These are phyloP conservation scores for Lepilemur ruficaudatus DNA, from an alignment of 2,797 vertebrate genomes.

Conservation along the genomic window DNA sequence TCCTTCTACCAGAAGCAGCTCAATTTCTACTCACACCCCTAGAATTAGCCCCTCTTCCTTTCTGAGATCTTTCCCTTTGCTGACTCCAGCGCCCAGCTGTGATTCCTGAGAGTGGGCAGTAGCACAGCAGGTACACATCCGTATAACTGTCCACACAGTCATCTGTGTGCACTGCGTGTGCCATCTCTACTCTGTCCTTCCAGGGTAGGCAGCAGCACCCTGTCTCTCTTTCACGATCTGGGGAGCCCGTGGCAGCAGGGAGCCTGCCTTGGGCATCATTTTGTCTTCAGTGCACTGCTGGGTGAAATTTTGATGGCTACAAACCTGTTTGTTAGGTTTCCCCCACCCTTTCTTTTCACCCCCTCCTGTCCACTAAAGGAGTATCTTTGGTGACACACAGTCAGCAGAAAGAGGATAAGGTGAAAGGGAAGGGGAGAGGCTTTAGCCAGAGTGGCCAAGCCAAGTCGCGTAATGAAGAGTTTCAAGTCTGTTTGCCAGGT, in stretches of 20 bases:
- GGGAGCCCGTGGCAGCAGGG: background rate
- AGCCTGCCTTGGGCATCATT: too few relatives aligned
- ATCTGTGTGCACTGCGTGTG: background rate
- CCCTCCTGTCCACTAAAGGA: background rate
- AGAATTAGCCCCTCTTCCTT: background rate
- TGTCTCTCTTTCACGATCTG: background rate
- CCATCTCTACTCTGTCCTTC: background rate
- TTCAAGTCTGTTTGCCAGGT: background rate
- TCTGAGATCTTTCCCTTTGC: background rate
- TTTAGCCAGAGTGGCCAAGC: background rate
- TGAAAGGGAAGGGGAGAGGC: background rate
- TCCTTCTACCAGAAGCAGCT: background rate
- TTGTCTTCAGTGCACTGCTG: background rate
- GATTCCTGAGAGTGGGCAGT: background rate
- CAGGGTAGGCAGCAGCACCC: background rate
- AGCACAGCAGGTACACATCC: background rate
- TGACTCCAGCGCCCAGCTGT: background rate
- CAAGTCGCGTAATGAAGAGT: background rate
- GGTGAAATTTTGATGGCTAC: background rate
- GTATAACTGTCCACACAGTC: fast-evolving
- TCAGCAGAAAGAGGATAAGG: background rate
- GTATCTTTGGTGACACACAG: background rate
- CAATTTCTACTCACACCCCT: background rate
- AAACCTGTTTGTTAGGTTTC: background rate
- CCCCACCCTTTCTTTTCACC: background rate